phyloP scores from a whole-genome alignment of 2,113 vertebrate genomes.

The Mus musculus region GRCm39 chr15:101253501-101254000 shows the following conservation, averaged over 20 bases:
- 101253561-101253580: neutral
- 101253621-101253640: neutral
- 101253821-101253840: neutral
- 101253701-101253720: neutral
- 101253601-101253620: neutral
- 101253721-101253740: neutral
- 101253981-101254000: neutral
- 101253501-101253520: neutral
- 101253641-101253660: neutral
- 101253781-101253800: neutral
- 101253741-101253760: neutral
- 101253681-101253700: constrained; percentile 16
- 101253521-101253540: neutral
- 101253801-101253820: neutral
- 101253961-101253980: neutral
- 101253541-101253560: neutral
- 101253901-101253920: neutral
- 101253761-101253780: neutral
- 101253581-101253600: neutral
- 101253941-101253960: fast-evolving
- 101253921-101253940: neutral
- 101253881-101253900: neutral
- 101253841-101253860: neutral
- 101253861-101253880: neutral
- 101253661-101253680: neutral